Evolutionary conservation across 2,888 invertebrate genomes (phyloP).

Genomic region (Leptopilina drosophilae): DNA sequence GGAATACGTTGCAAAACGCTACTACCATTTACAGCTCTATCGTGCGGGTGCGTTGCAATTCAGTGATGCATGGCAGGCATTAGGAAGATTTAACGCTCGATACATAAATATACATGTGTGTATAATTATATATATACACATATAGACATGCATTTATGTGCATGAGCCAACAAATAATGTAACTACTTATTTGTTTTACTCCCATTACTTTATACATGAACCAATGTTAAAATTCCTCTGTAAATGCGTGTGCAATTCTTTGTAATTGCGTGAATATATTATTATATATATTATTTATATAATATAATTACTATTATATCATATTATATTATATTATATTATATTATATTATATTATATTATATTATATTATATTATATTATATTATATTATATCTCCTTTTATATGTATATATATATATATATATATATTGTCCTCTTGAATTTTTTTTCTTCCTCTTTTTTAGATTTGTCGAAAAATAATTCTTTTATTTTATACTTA

Average conservation of each 20-base stretch:
- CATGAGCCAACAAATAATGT: slow-evolving; percentile 42
- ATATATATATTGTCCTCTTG: no score
- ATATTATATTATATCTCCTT: no score
- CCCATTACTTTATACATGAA: slow-evolving; percentile 3
- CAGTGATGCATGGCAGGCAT: slow-evolving; percentile 59
- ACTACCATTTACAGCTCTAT: slow-evolving; percentile 10
- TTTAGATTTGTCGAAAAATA: no score
- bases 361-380: no score
- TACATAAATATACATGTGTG: slow-evolving; percentile 23
- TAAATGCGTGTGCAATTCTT: neutral
- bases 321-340: no score
- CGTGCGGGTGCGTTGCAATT: slow-evolving; percentile 41
- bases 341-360: no score
- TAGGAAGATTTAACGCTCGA: slow-evolving; percentile 57
- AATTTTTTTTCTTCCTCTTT: no score
- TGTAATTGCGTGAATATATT: neutral
- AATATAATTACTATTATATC: no score
- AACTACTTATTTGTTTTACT: slow-evolving; percentile 22
- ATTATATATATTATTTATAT: no score
- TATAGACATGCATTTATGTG: slow-evolving; percentile 41
- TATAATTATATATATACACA: slow-evolving; percentile 10
- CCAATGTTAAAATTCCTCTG: neutral
- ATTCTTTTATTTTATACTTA: no score
- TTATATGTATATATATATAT: no score
- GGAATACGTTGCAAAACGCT: slow-evolving; percentile 27